Conservation (phyloP, 2,797 vertebrate genomes). For the Oryzias sinensis region DNA sequence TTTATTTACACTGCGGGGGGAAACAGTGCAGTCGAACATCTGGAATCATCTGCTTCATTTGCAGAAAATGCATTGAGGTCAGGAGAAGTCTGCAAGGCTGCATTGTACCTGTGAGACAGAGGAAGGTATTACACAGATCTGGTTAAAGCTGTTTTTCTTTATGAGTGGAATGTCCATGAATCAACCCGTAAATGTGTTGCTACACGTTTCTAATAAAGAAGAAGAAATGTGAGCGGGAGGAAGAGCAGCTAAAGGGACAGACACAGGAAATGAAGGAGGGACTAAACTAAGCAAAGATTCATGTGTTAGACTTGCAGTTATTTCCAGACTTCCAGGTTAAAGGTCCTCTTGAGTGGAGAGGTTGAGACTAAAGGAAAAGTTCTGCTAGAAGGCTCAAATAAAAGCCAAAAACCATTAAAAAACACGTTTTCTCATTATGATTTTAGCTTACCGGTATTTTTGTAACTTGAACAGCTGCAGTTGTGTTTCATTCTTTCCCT, state of each 20-base stretch:
- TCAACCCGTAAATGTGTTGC: conserved; percentile 14
- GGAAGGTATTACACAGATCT: conserved; percentile 13
- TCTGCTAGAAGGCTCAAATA: neutral
- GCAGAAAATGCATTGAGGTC: conserved; percentile 57
- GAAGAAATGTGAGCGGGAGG: neutral
- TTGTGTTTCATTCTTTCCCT: conserved; percentile 4
- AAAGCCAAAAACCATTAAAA: neutral
- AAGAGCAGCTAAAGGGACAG: conserved; percentile 3
- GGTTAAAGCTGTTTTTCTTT: conserved; percentile 35
- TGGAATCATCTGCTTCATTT: conserved; percentile 49
- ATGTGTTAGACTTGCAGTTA: conserved; percentile 31
- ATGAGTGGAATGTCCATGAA: conserved; percentile 24
- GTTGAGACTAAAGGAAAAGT: neutral
- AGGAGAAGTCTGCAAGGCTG: conserved; percentile 30
- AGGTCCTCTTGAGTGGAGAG: conserved; percentile 16
- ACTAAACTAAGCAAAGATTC: conserved; percentile 37
- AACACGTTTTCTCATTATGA: neutral
- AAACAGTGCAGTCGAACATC: conserved; percentile 30
- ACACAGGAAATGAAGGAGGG: conserved; percentile 40
- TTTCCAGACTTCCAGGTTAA: conserved; percentile 18
- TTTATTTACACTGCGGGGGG: conserved; percentile 32
- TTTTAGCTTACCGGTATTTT: conserved; percentile 1
- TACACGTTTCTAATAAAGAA: conserved; percentile 1
- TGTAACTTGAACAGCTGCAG: neutral
- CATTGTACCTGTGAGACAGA: conserved; percentile 29